Percentiles rank a stretch among this genome's conserved stretches.
These are phyloP conservation scores for Chrysaora quinquecirrha DNA, from an alignment of 30 jellyfish, hydroid and myxozoan genomes.

Conservation along the genomic window DNA sequence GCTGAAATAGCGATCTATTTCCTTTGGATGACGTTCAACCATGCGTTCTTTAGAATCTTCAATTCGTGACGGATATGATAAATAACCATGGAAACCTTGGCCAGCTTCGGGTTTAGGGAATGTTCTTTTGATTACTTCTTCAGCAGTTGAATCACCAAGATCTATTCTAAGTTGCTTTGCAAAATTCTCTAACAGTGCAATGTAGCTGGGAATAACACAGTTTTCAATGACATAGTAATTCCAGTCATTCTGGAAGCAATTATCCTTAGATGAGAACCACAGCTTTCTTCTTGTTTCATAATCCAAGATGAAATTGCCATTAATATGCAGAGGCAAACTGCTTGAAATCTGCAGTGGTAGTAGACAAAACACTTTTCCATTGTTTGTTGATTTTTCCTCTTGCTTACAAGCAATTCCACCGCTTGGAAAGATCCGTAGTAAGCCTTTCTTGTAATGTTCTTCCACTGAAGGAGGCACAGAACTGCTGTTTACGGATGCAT, in stretches of 20 bases:
- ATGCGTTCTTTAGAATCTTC: background rate
- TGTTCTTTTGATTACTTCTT: slow-evolving; percentile 6
- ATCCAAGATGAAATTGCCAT: slow-evolving; percentile 77
- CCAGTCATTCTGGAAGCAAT: slow-evolving; percentile 63
- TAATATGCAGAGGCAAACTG: slow-evolving; percentile 58
- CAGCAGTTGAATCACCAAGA: background rate
- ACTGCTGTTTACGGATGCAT: slow-evolving; percentile 27
- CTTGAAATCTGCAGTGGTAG: slow-evolving; percentile 63
- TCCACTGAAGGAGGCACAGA: slow-evolving; percentile 17
- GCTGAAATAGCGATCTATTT: background rate
- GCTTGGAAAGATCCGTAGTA: slow-evolving; percentile 55
- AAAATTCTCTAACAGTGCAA: slow-evolving; percentile 4
- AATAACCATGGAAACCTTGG: background rate
- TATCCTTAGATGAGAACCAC: slow-evolving; percentile 22
- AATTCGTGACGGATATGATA: background rate
- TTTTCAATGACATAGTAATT: slow-evolving; percentile 52
- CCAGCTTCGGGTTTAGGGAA: background rate
- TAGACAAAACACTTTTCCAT: slow-evolving; percentile 68
- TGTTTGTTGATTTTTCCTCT: background rate
- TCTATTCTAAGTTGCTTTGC: background rate
- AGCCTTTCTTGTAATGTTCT: slow-evolving; percentile 9
- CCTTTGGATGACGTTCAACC: background rate
- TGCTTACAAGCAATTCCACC: slow-evolving; percentile 70
- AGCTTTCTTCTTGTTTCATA: slow-evolving; percentile 82
- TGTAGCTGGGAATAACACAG: slow-evolving; percentile 74